Evolutionary conservation across 2,113 vertebrate species (phyloP), one percentile per base, ranked within the genome.

Genomic region (Callospermophilus lateralis): DNA sequence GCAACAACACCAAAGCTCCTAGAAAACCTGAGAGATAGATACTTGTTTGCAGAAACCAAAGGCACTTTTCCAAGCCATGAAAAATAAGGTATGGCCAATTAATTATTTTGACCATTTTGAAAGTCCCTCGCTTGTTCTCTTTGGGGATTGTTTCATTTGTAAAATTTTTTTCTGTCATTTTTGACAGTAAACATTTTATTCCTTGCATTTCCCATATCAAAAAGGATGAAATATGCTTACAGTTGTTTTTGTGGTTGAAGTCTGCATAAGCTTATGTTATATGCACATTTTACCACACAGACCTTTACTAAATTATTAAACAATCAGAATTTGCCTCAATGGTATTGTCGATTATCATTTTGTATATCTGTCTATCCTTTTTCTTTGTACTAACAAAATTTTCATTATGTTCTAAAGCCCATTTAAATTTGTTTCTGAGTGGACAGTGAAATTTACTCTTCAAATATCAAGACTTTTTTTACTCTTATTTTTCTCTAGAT

Each of bases 181-280:
- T 63, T 92, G 76, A 76, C 15, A 83, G 22, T 83, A 84, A 84
- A 76, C 42, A 28, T 65, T 84, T 32, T 74, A 92, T 73, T 91
- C 67, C 61, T 79, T 42, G 4, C 34, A 63, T 30, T 74, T 90
- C 24, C 32, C 26, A 22, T 84, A 83, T 48, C 22, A 61, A 16
- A 63, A 34, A 78, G 13, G n/a, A 20, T 72, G 72, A 81, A 63
- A 48, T 63, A 42, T 76, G 42, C 42, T 16, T 30, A 67, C 8
- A n/a, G 37, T 83, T 61, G 28, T 58, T 91, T 81, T 78, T 51
- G 61, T 80, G 45, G 51, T 74, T 61, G 39, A 48, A 73, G 22
- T 92, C 45, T 63, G 34, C 15, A 63, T 30, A 74, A 45, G 39
- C 15, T 73, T 63, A 84, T 61, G 53, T 53, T 65, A 3, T 48